Evolutionary conservation across 2,888 invertebrate species (phyloP).

Genomic region (Callyntrura sp.): DNA sequence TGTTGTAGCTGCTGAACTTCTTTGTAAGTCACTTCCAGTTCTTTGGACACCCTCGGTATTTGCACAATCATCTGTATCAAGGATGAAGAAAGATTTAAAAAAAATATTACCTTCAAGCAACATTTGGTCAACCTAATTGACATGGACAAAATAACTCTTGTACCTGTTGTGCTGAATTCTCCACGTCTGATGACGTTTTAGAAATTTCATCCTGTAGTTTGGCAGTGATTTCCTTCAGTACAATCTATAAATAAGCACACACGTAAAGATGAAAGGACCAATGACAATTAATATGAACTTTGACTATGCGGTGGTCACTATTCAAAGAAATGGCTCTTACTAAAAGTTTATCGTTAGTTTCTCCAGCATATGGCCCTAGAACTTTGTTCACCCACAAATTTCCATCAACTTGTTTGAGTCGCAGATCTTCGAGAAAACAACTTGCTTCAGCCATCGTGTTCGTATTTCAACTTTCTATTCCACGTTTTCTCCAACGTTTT

Average conservation of each 20-base stretch:
- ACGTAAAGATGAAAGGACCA: no score
- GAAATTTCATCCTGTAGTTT: slow-evolving; percentile 79
- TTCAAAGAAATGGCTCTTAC: slow-evolving; percentile 34
- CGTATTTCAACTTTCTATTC: no score
- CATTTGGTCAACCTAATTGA: background rate
- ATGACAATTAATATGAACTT: no score
- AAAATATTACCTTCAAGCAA: background rate
- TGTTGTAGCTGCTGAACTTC: slow-evolving; percentile 81
- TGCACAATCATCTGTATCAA: slow-evolving; percentile 81
- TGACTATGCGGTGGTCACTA: no score
- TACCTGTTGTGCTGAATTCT: slow-evolving; percentile 80
- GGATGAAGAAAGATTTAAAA: no score
- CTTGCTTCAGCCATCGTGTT: no score
- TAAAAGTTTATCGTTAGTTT: slow-evolving; percentile 56
- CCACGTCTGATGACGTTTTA: slow-evolving; percentile 77
- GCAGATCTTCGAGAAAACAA: slow-evolving; percentile 62
- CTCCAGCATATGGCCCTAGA: slow-evolving; percentile 47
- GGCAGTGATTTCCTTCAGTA: slow-evolving; percentile 47
- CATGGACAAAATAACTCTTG: no score
- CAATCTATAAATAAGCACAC: no score
- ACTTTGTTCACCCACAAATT: slow-evolving; percentile 78
- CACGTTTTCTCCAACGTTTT: no score
- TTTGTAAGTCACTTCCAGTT: slow-evolving; percentile 82
- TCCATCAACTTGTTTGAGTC: slow-evolving; percentile 72
- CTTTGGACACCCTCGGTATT: slow-evolving; percentile 81